Evolutionary conservation across 2,113 vertebrate species (phyloP).

Genomic region (Dicaeum eximium): DNA sequence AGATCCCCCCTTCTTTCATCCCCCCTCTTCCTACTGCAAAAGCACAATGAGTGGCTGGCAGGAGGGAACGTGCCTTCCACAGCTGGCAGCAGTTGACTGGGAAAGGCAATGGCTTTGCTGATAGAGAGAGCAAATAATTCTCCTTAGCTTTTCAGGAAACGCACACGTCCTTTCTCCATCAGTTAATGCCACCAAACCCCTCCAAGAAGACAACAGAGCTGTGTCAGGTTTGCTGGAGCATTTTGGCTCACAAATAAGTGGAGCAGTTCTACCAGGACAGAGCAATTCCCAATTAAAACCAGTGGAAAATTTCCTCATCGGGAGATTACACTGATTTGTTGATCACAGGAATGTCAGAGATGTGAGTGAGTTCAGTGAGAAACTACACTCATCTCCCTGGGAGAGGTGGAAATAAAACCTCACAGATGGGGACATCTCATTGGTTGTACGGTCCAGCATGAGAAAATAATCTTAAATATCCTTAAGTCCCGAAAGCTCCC

Average conservation of each 20-base stretch:
- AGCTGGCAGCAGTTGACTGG: slow-evolving; percentile 36
- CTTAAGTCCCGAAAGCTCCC: not conserved
- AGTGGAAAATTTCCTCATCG: not conserved
- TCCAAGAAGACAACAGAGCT: not conserved
- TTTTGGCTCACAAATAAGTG: not conserved
- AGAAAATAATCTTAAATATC: not conserved
- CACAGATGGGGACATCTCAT: not conserved
- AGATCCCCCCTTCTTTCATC: slow-evolving; percentile 38
- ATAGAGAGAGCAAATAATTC: not conserved
- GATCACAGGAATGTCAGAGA: not conserved
- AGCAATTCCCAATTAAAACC: not conserved
- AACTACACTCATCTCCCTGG: not conserved
- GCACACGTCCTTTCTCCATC: not conserved
- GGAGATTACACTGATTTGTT: not conserved
- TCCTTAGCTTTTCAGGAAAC: not conserved
- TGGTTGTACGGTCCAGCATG: not conserved
- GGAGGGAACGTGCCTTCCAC: slow-evolving; percentile 41
- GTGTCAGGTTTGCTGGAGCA: not conserved
- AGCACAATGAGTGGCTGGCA: slow-evolving; percentile 13
- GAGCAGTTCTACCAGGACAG: not conserved
- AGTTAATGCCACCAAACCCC: not conserved
- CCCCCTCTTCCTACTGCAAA: slow-evolving; percentile 2
- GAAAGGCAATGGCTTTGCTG: not conserved
- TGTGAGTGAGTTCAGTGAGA: not conserved
- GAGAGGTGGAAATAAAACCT: not conserved